Percentiles rank a stretch among this genome's conserved stretches.
Conservation (phyloP, 2,888 invertebrate genomes). For the Craniophora ligustri region DNA sequence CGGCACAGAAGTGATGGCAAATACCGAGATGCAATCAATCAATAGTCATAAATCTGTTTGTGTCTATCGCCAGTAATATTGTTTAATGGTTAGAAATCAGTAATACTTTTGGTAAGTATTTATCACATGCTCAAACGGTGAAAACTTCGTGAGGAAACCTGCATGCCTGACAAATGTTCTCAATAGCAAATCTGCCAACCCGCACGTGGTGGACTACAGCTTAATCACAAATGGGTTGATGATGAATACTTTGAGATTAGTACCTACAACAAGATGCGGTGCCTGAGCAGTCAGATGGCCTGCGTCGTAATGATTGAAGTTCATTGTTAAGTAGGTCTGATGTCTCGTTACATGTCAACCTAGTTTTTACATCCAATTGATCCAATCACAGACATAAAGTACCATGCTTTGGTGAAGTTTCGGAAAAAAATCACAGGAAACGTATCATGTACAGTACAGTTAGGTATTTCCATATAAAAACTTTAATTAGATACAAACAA, state of each 20-base stretch:
- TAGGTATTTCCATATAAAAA: slow-evolving; percentile 49
- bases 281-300: slow-evolving; percentile 4
- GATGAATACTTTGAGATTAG: no score
- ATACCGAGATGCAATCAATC: slow-evolving; percentile 7
- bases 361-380: no score
- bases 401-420: slow-evolving; percentile 20
- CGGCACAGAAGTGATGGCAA: slow-evolving; percentile 13
- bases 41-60: slow-evolving; percentile 13
- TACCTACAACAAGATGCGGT: slow-evolving; percentile 14
- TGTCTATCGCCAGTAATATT: background rate
- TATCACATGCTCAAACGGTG: no score
- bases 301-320: slow-evolving; percentile 30
- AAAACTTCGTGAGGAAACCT: no score
- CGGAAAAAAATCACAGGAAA: slow-evolving; percentile 39
- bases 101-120: no score
- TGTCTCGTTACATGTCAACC: background rate
- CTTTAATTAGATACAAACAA: slow-evolving; percentile 62
- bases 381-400: slow-evolving; percentile 28
- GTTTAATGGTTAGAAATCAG: slow-evolving; percentile 13
- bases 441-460: slow-evolving; percentile 33
- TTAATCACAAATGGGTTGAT: no score
- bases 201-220: no score
- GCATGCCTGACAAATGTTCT: no score
- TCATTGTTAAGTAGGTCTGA: slow-evolving; percentile 11
- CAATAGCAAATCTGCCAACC: no score